A percentile compares a stretch with the other conserved stretches of the same genome.
Conservation (phyloP, 2,113 vertebrate genomes). For the Pseudonaja textilis region DNA sequence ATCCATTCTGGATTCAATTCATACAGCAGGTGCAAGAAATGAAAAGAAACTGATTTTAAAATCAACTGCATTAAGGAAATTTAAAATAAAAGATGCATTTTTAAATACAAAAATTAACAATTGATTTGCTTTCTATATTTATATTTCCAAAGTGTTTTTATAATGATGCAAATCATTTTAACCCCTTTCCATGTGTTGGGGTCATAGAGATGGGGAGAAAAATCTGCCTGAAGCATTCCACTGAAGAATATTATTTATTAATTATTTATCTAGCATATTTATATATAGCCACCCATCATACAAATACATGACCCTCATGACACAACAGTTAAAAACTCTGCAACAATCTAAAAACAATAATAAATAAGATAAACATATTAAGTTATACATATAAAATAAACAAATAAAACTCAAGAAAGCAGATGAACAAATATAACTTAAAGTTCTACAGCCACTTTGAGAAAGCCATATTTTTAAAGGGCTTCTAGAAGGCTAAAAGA, state of each 20-base stretch:
- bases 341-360: background rate
- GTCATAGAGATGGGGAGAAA: constrained; percentile 20
- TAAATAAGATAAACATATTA: background rate
- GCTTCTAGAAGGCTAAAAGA: background rate
- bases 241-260: constrained; percentile 7
- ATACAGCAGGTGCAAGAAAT: background rate
- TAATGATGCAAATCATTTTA: background rate
- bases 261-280: background rate
- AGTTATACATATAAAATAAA: background rate
- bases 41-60: background rate
- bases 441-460: background rate
- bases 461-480: background rate
- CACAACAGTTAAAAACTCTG: background rate
- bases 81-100: background rate
- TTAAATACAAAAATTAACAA: background rate
- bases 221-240: constrained; percentile 5
- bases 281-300: background rate
- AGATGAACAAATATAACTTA: background rate
- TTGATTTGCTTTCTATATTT: constrained; percentile 10
- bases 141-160: background rate
- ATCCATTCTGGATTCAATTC: background rate
- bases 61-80: background rate
- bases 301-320: background rate
- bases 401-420: background rate
- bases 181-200: background rate